Base-by-base conservation (phyloP, 30 jellyfish, hydroid and myxozoan genomes). In the Cassiopea xamachana region DNA sequence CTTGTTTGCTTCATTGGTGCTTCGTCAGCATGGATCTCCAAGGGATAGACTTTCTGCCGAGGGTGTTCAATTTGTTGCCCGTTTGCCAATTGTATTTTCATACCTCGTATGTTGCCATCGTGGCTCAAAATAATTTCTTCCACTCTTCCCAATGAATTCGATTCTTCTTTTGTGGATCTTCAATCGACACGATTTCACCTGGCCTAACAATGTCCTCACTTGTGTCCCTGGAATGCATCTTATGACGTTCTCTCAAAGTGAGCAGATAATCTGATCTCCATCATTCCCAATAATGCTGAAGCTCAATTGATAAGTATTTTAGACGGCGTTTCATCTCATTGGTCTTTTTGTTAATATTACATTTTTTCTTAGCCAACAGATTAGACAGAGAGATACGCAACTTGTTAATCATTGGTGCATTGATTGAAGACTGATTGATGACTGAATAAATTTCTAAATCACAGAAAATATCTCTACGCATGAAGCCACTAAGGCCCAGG, bases 101-200 rank as follows among this genome's bases (percentile, higher is more conserved):
- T 73, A 5, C 86, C 48, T 77, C 86, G 58, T 8, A 49, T 51
- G 5, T 7, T 73, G 73, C 49, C 60, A 51, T 51, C 86, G 43
- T 14, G 19, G 17, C 86, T 58, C 60, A 14, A 46, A 8, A 46
- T 48, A 14, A 77, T 14, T 46, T 48, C 73, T 77, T 47, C 73
- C 4, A 77, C 86, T 16, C 48, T 14, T 14, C 86, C 86, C 7
- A 77, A 14, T 5, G 3, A 7, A 51, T 5, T 77, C 86, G 71
- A 51, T 77, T 77, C 14, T 15, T 8, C 2, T 7, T 48, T 7
- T 77, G 43, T 73, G 47, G 73, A 51, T 77, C 86, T 48, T 77
- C 46, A 48, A 77, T 39, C 4, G 86, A 46, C 72, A 49, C 86
- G 14, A 77, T 77, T 14, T 77, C 86, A 10, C 86, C 86, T 7